Conservation (phyloP, 2,797 vertebrate species). For the Myoxocephalus aenaeus region DNA sequence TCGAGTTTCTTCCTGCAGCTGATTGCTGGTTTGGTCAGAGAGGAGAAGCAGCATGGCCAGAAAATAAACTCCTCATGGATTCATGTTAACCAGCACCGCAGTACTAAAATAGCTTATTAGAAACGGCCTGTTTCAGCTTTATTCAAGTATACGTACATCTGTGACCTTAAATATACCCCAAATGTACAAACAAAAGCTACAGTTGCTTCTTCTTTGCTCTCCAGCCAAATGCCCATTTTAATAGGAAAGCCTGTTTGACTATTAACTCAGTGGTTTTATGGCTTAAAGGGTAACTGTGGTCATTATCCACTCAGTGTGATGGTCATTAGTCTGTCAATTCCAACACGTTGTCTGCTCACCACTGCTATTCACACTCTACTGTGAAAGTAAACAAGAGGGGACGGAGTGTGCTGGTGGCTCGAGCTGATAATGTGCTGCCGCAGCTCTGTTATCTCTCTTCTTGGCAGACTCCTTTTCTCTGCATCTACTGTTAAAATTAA, state of each 20-base stretch:
- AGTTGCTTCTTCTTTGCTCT: slow-evolving; percentile 1
- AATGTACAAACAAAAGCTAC: background rate
- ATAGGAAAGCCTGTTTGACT: slow-evolving; percentile 32
- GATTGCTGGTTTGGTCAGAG: slow-evolving; percentile 58
- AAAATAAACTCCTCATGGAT: slow-evolving; percentile 42
- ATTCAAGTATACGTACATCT: slow-evolving; percentile 3
- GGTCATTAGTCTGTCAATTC: slow-evolving; percentile 69
- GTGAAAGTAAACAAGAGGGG: slow-evolving; percentile 65
- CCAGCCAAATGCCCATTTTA: slow-evolving; percentile 31
- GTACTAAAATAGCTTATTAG: slow-evolving; percentile 14
- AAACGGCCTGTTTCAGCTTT: background rate
- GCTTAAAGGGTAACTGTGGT: slow-evolving; percentile 55
- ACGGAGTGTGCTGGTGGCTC: slow-evolving; percentile 21
- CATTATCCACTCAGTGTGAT: slow-evolving; percentile 72
- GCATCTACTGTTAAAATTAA: background rate
- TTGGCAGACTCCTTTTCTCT: background rate
- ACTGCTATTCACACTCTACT: slow-evolving; percentile 67
- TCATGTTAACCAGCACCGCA: slow-evolving; percentile 24
- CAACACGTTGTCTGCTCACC: slow-evolving; percentile 59
- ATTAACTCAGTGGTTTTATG: slow-evolving; percentile 55
- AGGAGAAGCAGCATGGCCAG: slow-evolving; percentile 25
- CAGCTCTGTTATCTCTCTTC: background rate
- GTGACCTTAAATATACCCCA: background rate
- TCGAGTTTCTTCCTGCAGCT: slow-evolving; percentile 35
- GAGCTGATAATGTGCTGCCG: slow-evolving; percentile 24